phyloP scores from a whole-genome alignment of 2,888 invertebrate genomes.

The Synanthedon myopaeformis region DNA sequence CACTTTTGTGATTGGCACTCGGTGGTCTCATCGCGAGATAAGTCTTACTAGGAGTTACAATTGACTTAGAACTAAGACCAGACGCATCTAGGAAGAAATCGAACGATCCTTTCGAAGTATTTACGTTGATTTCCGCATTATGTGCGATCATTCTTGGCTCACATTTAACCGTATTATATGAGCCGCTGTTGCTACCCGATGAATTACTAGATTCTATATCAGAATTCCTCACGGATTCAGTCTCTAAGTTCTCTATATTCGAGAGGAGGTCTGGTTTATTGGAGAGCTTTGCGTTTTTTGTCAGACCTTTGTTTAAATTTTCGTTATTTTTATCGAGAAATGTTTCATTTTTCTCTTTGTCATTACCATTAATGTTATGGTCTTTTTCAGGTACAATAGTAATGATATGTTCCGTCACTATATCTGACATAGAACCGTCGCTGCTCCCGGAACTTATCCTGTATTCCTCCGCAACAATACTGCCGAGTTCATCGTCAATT shows the following conservation, averaged over 20 bases:
- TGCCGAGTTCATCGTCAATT: slow-evolving; percentile 77
- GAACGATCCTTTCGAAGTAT: slow-evolving; percentile 68
- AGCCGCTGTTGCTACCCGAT: slow-evolving; percentile 64
- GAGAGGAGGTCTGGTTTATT: slow-evolving; percentile 68
- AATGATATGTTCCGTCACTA: slow-evolving; percentile 47
- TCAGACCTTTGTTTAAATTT: slow-evolving; percentile 28
- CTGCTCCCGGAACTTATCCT: slow-evolving; percentile 66
- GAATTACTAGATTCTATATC: slow-evolving; percentile 75
- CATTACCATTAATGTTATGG: slow-evolving; percentile 27
- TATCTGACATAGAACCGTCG: slow-evolving; percentile 56
- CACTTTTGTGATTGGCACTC: slow-evolving; percentile 79
- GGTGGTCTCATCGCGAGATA: slow-evolving; percentile 66
- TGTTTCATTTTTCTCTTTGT: slow-evolving; percentile 33
- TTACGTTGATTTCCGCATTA: slow-evolving; percentile 30
- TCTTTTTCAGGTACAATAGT: slow-evolving; percentile 49
- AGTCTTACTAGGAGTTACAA: slow-evolving; percentile 67
- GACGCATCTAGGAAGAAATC: slow-evolving; percentile 84
- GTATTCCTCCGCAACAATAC: slow-evolving; percentile 62
- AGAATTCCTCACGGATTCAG: slow-evolving; percentile 74
- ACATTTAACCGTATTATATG: slow-evolving; percentile 59
- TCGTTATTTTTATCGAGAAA: slow-evolving; percentile 40
- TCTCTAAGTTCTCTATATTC: slow-evolving; percentile 69
- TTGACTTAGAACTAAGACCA: slow-evolving; percentile 83
- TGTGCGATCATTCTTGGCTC: slow-evolving; percentile 47
- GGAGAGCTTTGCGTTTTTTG: slow-evolving; percentile 60